Base-by-base conservation (phyloP, 2,113 vertebrate genomes). In the Tringa solitaria region DNA sequence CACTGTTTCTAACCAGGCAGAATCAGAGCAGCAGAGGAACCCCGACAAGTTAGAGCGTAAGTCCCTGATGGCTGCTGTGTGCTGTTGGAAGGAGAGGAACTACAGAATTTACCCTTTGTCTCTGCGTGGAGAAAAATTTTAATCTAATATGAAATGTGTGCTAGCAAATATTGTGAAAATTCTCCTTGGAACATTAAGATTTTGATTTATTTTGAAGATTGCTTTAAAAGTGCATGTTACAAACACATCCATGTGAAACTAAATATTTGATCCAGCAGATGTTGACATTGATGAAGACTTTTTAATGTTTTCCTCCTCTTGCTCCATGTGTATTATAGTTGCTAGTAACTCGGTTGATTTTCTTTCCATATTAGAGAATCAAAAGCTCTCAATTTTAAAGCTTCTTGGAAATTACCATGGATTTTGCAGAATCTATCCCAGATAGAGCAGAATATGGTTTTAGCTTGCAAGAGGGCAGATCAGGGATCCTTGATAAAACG, bases 391-490 rank as follows among this genome's bases (percentile, higher is more conserved):
- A 4, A 2, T 69, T 77, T 53, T 87, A 75, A 70, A 76, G 32
- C 53, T 83, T 46, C 10, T 2, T 50, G 46, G 84, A 84, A 87
- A 54, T 33, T 67, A 30, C 30, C 14, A 11, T 64, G 78, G 27
- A 72, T 79, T 64, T 89, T 85, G 45, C 24, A 76, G 33, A 53
- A 51, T 84, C 56, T 91, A 4, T 48, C 33, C 24, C 24, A 56
- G 12, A 15, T 27, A 28, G 9, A 4, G 1, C 1, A 32, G 61
- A 51, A n/a, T 0, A 0, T 20, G 45, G 46, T 46, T 46, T 86
- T 63, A 37, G 14, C 22, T 83, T 90, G 32, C 20, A 41, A 13
- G 3, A 37, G 74, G 18, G 32, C 28, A 81, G 30, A 22, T 69
- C 4, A 39, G 23, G 23, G 14, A n/a, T 89, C 33, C 60, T n/a